Conservation (phyloP, 1,140 invertebrate species). For the Prorops nasuta region DNA sequence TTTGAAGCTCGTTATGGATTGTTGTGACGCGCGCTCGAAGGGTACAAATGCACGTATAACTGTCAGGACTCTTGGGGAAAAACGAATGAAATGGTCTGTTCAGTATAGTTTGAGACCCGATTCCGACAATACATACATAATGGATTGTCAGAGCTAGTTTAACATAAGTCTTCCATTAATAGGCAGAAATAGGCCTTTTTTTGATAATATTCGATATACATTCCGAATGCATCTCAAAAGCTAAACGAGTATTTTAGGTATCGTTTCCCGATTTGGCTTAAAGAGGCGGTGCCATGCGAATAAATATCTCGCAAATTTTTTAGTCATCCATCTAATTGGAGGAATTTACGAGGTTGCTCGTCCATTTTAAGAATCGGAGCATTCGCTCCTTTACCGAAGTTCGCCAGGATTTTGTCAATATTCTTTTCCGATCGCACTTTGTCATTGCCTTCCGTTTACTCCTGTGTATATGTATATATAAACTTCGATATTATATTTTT, state of each 20-base stretch:
- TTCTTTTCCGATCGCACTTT: no score
- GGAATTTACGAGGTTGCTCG: slow-evolving; percentile 36
- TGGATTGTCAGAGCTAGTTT: slow-evolving; percentile 32
- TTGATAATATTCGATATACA: slow-evolving; percentile 49
- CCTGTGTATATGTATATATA: no score
- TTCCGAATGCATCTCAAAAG: slow-evolving; percentile 33
- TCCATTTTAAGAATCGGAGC: slow-evolving; percentile 12
- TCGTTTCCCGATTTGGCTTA: not conserved
- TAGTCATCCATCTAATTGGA: slow-evolving; percentile 39
- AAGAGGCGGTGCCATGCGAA: slow-evolving; percentile 6
- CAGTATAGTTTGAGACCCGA: slow-evolving; percentile 16
- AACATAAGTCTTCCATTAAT: slow-evolving; percentile 51
- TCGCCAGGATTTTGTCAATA: no score
- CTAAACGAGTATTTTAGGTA: slow-evolving; percentile 19
- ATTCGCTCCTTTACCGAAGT: no score
- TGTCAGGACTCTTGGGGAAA: no score
- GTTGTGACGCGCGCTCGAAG: no score
- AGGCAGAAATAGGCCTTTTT: slow-evolving; percentile 37
- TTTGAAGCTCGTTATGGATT: no score
- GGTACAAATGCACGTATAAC: no score
- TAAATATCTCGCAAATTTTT: slow-evolving; percentile 26
- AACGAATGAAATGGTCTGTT: slow-evolving; percentile 17
- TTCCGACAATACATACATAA: slow-evolving; percentile 39
- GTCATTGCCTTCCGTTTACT: no score
- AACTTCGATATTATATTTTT: no score